Base-by-base conservation (phyloP, 1,140 invertebrate genomes). In the Cyrtorhinus lividipennis region DNA sequence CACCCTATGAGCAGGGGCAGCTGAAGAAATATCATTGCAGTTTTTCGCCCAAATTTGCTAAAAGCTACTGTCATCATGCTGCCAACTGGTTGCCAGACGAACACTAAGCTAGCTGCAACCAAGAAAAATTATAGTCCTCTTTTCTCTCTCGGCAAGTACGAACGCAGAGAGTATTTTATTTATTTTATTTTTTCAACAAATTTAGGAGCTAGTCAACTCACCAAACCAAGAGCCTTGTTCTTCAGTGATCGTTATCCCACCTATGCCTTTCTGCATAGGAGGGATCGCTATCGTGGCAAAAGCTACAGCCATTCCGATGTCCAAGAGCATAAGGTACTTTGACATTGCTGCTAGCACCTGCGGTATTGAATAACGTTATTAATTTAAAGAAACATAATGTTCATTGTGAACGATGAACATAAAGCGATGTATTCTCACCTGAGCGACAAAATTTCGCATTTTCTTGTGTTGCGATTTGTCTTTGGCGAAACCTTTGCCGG, bases 221-320 rank as follows among this genome's bases (percentile, higher is more conserved):
- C 69, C 66, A 44, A 70, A 67, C 70, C 70, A 71, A 0, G 70
- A 71, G 0, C 66, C 56, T 56, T 70, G 66, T 24, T 64, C 59
- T 44, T 68, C 64, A 45, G 67, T 64, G 13, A 71, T 22, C 2
- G 60, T 62, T 10, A 71, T 25, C 12, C 65, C 67, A 0, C 62
- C 64, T 27, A 53, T 56, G 5, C 67, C 57, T 2, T 70, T 67
- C 2, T 66, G 64, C 0, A 71, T 62, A 10, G 58, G 64, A n/a
- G 68, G 67, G 1, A 70, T 70, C 1, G 68, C 67, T 8, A 71
- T 66, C 8, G 70, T 69, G 3, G 70, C 66, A 30, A 66, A 67
- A n/a, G 62, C 64, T 18, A 70, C 66, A 10, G 64, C 65, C 68
- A 70, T 70, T 2, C 69, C 68, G 10, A 70, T 58, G 44, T 67